Conservation (phyloP, 1,140 invertebrate genomes). For the Drosophila ohnishii region DNA sequence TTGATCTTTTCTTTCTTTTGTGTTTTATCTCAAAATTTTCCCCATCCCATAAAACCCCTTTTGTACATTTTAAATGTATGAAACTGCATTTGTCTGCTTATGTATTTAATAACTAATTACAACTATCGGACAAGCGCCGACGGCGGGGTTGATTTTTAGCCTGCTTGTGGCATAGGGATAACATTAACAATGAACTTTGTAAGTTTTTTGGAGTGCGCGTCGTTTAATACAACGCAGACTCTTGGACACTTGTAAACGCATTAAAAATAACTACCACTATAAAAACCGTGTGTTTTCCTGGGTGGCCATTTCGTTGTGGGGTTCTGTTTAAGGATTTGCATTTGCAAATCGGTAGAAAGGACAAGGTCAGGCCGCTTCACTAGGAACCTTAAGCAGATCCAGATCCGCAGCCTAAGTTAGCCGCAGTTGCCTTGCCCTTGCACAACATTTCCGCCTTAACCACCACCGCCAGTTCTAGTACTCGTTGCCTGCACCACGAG, state of each 20-base stretch:
- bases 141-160: constrained; percentile 4
- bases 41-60: constrained; percentile 12
- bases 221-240: constrained; percentile 40
- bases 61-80: constrained; percentile 75
- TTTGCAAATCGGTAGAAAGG: too few species aligned
- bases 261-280: constrained; percentile 45
- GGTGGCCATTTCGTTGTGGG: background rate
- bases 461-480: too few species aligned
- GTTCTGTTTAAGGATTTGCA: too few species aligned
- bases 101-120: constrained; percentile 54
- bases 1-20: constrained; percentile 14
- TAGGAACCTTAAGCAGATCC: too few species aligned
- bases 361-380: too few species aligned
- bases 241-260: constrained; percentile 68
- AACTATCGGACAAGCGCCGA: constrained; percentile 27
- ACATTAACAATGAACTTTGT: constrained; percentile 57
- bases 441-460: too few species aligned
- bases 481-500: too few species aligned
- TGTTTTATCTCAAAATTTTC: constrained; percentile 19
- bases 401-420: too few species aligned
- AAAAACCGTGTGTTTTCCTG: constrained; percentile 7
- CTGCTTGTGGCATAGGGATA: constrained; percentile 30
- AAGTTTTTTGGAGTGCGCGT: constrained; percentile 51
- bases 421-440: too few species aligned
- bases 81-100: constrained; percentile 65